phyloP scores from a whole-genome alignment of 2,797 vertebrate species.

The Lagorchestes hirsutus region DNA sequence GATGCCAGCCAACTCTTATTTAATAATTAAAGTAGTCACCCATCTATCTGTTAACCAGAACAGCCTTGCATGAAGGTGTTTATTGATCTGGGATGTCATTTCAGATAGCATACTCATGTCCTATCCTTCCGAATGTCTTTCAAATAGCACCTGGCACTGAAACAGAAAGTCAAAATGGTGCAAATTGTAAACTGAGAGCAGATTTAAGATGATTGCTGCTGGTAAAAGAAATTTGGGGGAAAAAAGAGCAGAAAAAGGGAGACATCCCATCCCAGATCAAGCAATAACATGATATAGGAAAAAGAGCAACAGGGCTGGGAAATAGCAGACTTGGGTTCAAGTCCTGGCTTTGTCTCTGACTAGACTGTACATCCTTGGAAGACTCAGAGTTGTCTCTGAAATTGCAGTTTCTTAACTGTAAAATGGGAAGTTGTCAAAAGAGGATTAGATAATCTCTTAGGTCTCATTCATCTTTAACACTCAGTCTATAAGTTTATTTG shows the following conservation, averaged over 20 bases:
- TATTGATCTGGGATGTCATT: slow-evolving; percentile 62
- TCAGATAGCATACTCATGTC: background rate
- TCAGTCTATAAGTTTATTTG: background rate
- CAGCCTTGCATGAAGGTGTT: slow-evolving; percentile 69
- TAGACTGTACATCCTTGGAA: background rate
- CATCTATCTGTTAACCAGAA: slow-evolving; percentile 50
- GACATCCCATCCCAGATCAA: background rate
- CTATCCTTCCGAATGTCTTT: slow-evolving; percentile 29
- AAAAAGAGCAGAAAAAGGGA: too few species aligned
- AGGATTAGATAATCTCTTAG: background rate
- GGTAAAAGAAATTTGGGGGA: background rate
- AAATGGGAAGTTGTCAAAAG: background rate
- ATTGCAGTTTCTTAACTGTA: background rate
- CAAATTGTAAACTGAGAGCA: background rate
- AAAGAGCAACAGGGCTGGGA: background rate
- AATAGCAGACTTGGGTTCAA: background rate
- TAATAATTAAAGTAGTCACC: slow-evolving; percentile 73
- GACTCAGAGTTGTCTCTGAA: background rate
- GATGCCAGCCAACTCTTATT: slow-evolving; percentile 63
- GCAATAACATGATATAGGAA: fast-evolving
- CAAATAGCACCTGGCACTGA: slow-evolving; percentile 6
- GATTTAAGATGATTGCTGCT: background rate
- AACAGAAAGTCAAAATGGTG: background rate
- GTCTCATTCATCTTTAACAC: background rate
- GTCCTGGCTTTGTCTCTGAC: background rate